Base-by-base conservation (phyloP, 30 jellyfish, hydroid and myxozoan genomes). In the Aurelia sp. region DNA sequence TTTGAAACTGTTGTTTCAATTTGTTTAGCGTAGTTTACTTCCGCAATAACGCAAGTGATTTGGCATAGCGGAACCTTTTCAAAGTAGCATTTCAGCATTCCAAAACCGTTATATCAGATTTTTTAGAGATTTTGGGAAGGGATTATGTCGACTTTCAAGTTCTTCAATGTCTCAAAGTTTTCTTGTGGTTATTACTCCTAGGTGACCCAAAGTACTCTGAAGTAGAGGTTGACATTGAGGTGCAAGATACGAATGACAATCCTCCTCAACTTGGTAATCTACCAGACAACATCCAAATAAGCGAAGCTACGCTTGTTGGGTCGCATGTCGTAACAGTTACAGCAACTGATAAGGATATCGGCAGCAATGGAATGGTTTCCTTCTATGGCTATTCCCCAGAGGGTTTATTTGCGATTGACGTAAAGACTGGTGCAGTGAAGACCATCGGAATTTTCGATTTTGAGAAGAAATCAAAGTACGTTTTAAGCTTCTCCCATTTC, bases 311-410 rank as follows among this genome's bases (percentile, higher is more conserved):
- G 5, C 62, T 81, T 27, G 76, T 73, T 71, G 97, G 96, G 6
- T 60, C 92, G n/a, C 86, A 68, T 1, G 92, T 89, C 13, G 71
- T 80, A 17, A 88, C 89, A 2, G 97, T 85, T 6, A 57, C 79
- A 3, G 97, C 97, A 9, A 60, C 96, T 2, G 99, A 95, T 61
- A n/a, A 18, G 22, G 99, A 95, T 73, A 66, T 41, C 22, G 93
- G 97, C 21, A 55, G 11, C 37, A 89, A 84, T 77, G 84, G 93
- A 23, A 13, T 16, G 51, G 19, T 95, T 19, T 50, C 85, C 1
- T 93, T 88, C 66, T 19, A 62, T 48, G 91, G 92, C 9, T 22
- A 12, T 35, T 67, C 96, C 2, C 82, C 84, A 4, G 97, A 81
- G 47, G 12, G 71, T 4, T 53, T 69, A 50, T 87, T 95, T 74